phyloP scores from a whole-genome alignment of 2,797 vertebrate species.

The Vultur gryphus region DNA sequence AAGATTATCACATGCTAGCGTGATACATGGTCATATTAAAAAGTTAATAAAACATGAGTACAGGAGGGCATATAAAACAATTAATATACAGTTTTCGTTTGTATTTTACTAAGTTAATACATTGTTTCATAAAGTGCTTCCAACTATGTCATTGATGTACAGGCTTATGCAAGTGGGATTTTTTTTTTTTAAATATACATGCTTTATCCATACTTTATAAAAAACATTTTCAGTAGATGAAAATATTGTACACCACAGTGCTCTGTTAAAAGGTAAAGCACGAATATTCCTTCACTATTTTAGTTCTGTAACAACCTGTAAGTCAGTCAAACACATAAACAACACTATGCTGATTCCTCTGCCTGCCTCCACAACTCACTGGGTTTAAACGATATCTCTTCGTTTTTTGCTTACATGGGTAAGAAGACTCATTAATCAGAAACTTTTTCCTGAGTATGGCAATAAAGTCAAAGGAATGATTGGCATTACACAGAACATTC shows the following conservation, averaged over 20 bases:
- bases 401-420: background rate
- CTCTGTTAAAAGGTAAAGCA: constrained; percentile 23
- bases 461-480: constrained; percentile 60
- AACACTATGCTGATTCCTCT: constrained; percentile 21
- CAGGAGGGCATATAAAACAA: background rate
- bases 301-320: background rate
- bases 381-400: constrained; percentile 37
- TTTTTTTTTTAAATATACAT: background rate
- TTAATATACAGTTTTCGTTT: constrained; percentile 26
- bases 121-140: background rate
- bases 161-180: background rate
- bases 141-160: background rate
- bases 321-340: constrained; percentile 47
- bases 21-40: constrained; percentile 1
- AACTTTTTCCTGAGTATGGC: constrained; percentile 48
- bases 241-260: background rate
- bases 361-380: constrained; percentile 16
- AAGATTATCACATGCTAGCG: background rate
- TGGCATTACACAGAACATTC: constrained; percentile 46
- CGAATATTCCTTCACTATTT: constrained; percentile 17
- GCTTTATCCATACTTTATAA: background rate
- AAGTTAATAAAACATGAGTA: constrained; percentile 44
- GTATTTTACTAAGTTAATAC: background rate
- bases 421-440: constrained; percentile 58
- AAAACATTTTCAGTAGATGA: background rate